Evolutionary conservation across 1,140 invertebrate genomes (phyloP), one percentile per base, ranked within the genome.

Genomic region (Drosophila grimshawi): DNA sequence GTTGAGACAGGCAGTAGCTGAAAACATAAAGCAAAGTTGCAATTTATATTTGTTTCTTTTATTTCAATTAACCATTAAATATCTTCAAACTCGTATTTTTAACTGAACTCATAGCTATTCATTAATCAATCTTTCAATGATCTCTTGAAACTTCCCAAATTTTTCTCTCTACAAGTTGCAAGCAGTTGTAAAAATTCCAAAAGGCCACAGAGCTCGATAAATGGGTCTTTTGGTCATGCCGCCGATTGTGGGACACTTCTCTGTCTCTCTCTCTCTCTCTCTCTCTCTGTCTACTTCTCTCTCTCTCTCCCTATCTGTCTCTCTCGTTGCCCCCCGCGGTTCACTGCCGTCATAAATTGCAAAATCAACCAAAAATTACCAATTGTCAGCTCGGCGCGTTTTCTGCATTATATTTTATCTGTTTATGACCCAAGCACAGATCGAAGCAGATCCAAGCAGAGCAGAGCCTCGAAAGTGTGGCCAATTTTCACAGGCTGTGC

Each of bases 361-460:
- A 46, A 78, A 86, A 86, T 86, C 61, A 79, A 81, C 82, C 82
- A 66, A 86, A 86, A 86, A 86, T 72, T 55, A 41, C 52, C 74
- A 80, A 81, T 81, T 77, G 74, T 81, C 74, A 65, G 74, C 57
- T 61, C 57, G 56, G 53, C 52, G 45, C 46, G 49, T 55, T 63
- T 67, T 78, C 53, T n/a, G 39, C 62, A 46, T 51, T 48, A 49
- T 11, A 37, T 46, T 35, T 57, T 65, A 60, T 78, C 60, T 64
- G 59, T 80, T 81, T 81, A 77, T 67, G 66, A 8, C 52, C 56
- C 35, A 32, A 76, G 43, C 35, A 35, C 29, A 5, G 27, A 46
- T 39, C 39, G n/a, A 10, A 10, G 39, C 39, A 43, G 39, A 43
- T 49, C 33, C 60, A 19, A 46, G 45, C 39, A 41, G 39, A 10